These are phyloP conservation scores for Mormyrus iriodes DNA, from an alignment of 2,113 vertebrate genomes.

Conservation along the genomic window DNA sequence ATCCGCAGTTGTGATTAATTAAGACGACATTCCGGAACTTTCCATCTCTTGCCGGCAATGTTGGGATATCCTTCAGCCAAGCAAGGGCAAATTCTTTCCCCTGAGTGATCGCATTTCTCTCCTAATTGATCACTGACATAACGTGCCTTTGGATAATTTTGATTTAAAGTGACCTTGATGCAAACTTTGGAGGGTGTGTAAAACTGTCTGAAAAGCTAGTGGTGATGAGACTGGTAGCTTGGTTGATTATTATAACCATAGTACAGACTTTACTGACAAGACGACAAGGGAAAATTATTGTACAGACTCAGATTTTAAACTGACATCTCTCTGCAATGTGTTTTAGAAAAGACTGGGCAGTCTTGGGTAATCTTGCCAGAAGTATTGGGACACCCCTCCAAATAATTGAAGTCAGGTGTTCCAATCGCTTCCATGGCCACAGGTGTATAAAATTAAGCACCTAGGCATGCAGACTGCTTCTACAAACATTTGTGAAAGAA, in stretches of 20 bases:
- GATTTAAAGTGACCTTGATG: neutral
- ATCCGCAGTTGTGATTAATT: constrained; percentile 9
- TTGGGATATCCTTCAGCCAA: neutral
- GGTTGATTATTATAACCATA: neutral
- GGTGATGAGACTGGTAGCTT: neutral
- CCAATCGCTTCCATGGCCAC: no score
- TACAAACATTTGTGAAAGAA: no score
- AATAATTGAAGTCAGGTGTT: no score
- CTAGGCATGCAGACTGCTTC: no score
- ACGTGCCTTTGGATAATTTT: neutral
- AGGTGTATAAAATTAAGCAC: no score
- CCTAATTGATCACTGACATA: constrained; percentile 14
- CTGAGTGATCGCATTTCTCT: neutral
- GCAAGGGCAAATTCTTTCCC: constrained; percentile 10
- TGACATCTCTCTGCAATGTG: neutral
- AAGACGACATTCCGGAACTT: neutral
- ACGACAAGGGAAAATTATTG: neutral
- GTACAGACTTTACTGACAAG: neutral
- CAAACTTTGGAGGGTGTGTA: neutral
- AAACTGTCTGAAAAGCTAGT: neutral
- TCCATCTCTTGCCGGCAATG: neutral
- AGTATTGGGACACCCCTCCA: no score
- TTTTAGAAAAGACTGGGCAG: neutral
- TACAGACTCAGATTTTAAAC: neutral
- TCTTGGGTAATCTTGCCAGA: no score